phyloP scores from a whole-genome alignment of 2,797 vertebrate genomes.

The Acanthiza pusilla region DNA sequence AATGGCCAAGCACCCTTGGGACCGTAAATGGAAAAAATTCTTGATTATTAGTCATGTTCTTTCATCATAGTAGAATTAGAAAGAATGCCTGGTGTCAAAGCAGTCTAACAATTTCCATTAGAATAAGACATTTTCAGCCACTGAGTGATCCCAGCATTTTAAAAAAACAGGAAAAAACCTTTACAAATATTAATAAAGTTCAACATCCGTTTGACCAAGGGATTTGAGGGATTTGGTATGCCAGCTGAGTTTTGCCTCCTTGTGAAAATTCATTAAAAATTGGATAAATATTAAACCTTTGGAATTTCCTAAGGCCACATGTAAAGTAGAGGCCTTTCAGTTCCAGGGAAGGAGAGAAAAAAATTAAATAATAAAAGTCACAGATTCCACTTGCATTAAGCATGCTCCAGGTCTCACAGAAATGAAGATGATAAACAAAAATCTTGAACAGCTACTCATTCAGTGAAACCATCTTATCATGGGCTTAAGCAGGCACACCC shows the following conservation, averaged over 20 bases:
- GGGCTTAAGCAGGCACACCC: slow-evolving; percentile 37
- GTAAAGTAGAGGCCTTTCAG: not conserved
- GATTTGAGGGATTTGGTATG: slow-evolving; percentile 19
- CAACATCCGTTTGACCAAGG: not conserved
- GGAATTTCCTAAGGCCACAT: slow-evolving; percentile 17
- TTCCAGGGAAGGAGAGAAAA: not conserved
- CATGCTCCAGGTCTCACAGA: not conserved
- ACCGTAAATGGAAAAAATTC: not conserved
- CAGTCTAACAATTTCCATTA: not conserved
- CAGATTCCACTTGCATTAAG: slow-evolving; percentile 35
- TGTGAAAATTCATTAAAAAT: slow-evolving; percentile 48
- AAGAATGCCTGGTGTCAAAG: not conserved
- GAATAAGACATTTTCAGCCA: not conserved
- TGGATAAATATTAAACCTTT: slow-evolving; percentile 32
- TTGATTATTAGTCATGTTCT: not conserved
- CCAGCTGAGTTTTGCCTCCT: not conserved
- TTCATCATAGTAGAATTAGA: not conserved
- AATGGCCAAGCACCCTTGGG: not conserved
- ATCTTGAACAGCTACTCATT: slow-evolving; percentile 2
- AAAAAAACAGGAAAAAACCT: not conserved
- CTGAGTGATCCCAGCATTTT: not conserved
- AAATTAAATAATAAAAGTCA: not conserved
- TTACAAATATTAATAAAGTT: not conserved
- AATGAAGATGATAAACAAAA: slow-evolving; percentile 29
- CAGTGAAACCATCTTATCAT: slow-evolving; percentile 10